Percentiles rank a stretch among this genome's conserved stretches.
phyloP scores from a whole-genome alignment of 2,888 invertebrate genomes.

The Dasysyrphus albostriatus region DNA sequence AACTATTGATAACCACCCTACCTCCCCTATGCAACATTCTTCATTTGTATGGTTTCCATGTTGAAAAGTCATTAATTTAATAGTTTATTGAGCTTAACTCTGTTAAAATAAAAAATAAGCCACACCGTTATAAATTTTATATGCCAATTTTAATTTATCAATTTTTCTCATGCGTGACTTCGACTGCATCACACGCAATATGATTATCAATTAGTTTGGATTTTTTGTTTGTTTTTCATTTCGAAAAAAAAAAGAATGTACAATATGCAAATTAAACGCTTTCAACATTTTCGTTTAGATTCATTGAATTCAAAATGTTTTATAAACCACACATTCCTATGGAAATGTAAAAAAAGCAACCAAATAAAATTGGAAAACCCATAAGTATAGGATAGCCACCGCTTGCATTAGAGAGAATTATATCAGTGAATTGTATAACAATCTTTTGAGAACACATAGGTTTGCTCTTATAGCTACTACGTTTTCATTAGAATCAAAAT shows the following conservation, averaged over 20 bases:
- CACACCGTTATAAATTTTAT: constrained; percentile 2
- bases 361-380: not conserved
- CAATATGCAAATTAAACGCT: constrained; percentile 36
- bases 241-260: constrained; percentile 15
- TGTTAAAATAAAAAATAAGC: not conserved
- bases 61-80: constrained; percentile 15
- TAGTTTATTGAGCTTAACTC: constrained; percentile 22
- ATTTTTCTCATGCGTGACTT: constrained; percentile 41
- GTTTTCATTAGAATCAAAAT: too few relatives aligned
- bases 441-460: not conserved
- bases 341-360: not conserved
- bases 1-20: not conserved
- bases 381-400: not conserved
- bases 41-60: constrained; percentile 5
- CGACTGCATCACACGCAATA: constrained; percentile 31
- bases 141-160: constrained; percentile 9
- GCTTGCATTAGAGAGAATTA: not conserved
- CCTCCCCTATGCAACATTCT: not conserved
- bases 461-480: too few relatives aligned
- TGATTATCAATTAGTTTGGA: constrained; percentile 28
- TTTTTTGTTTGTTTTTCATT: not conserved
- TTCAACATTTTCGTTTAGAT: constrained; percentile 19
- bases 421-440: not conserved
- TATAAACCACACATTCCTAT: not conserved
- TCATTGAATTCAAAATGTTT: constrained; percentile 1